phyloP scores from a whole-genome alignment of 2,113 vertebrate species.

The Pterocles burchelli region DNA sequence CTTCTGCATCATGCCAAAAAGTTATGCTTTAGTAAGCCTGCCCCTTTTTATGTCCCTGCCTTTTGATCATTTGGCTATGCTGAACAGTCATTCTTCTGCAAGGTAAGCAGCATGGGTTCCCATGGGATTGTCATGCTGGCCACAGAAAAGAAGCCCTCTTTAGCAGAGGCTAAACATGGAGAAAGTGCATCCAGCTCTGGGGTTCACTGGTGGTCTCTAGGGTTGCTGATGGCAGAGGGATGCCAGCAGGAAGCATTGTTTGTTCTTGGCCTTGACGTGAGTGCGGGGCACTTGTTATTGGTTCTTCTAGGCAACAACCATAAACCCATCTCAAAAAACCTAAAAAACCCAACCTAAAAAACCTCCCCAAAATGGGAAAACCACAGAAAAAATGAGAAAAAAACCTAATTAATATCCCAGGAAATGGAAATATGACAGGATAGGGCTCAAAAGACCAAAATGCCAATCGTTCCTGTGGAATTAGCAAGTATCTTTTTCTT shows the following conservation, averaged over 20 bases:
- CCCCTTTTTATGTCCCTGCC: not conserved
- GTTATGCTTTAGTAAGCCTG: not conserved
- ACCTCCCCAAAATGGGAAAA: not conserved
- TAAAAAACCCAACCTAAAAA: not conserved
- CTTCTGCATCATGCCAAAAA: not conserved
- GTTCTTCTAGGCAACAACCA: not conserved
- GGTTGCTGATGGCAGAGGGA: not conserved
- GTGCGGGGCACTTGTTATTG: not conserved
- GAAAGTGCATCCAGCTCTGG: not conserved
- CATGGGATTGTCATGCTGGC: not conserved
- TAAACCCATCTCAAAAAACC: not conserved
- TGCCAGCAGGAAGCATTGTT: not conserved
- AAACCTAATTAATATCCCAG: not conserved
- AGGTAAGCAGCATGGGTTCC: not conserved
- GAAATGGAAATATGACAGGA: not conserved
- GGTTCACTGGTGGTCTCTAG: not conserved
- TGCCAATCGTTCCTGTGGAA: not conserved
- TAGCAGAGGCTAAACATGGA: not conserved
- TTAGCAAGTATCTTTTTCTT: rapidly evolving
- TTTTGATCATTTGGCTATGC: not conserved
- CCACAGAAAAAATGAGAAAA: not conserved
- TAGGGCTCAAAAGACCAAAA: not conserved
- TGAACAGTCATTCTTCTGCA: not conserved
- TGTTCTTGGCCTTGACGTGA: rapidly evolving
- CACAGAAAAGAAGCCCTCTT: not conserved